Percentiles rank a stretch among this genome's conserved stretches.
Conservation (phyloP, 1,140 invertebrate species). For the Pantala flavescens region DNA sequence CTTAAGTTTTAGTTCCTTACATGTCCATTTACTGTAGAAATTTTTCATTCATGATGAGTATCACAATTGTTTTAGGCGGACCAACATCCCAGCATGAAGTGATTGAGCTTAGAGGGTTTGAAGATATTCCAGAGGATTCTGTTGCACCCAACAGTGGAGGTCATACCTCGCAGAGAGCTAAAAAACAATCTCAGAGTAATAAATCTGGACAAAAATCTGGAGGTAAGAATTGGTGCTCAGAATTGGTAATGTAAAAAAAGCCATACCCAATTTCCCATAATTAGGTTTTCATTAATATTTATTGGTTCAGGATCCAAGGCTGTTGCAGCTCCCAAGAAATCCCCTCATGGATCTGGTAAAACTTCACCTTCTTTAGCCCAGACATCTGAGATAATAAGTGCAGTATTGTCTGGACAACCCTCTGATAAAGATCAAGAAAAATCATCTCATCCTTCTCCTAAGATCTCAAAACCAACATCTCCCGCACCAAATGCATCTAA, state of each 20-base stretch:
- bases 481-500: background rate
- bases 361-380: background rate
- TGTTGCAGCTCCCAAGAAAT: background rate
- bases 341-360: background rate
- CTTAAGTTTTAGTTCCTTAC: no score
- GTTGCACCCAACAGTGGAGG: slow-evolving; percentile 24
- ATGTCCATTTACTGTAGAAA: no score
- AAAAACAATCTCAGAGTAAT: slow-evolving; percentile 33
- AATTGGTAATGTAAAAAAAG: no score
- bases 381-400: background rate
- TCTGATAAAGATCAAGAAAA: background rate
- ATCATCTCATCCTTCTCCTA: background rate
- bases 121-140: slow-evolving; percentile 51
- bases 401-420: background rate
- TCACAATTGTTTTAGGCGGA: slow-evolving; percentile 52
- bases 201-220: background rate
- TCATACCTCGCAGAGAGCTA: slow-evolving; percentile 27
- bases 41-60: no score
- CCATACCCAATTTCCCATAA: no score
- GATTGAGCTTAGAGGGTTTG: slow-evolving; percentile 87
- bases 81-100: slow-evolving; percentile 83
- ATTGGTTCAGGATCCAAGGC: no score
- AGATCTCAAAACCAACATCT: background rate
- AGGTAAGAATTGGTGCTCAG: background rate
- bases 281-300: no score